A percentile compares a stretch with the other conserved stretches of the same genome.
phyloP scores from a whole-genome alignment of 2,888 invertebrate genomes.

The Ophion ellenae region DNA sequence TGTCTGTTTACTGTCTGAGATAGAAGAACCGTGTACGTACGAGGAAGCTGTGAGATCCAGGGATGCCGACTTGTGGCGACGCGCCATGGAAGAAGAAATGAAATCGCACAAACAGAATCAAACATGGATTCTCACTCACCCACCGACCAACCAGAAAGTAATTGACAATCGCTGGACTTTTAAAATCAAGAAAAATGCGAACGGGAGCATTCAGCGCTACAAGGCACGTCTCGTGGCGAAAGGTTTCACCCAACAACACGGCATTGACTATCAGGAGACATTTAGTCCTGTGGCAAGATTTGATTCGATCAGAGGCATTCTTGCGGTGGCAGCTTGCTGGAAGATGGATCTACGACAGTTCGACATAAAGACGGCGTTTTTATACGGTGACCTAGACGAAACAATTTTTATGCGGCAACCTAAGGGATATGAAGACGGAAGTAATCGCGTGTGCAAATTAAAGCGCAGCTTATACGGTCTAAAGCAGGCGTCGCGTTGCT shows the following conservation, averaged over 20 bases:
- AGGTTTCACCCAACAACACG: conserved; percentile 64
- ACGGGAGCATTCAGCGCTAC: conserved; percentile 41
- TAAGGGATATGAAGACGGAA: conserved; percentile 30
- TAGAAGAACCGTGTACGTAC: conserved; percentile 40
- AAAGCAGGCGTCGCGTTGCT: conserved; percentile 68
- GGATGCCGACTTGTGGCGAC: conserved; percentile 14
- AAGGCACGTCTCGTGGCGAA: conserved; percentile 71
- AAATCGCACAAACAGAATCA: conserved; percentile 42
- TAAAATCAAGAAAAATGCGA: conserved; percentile 64
- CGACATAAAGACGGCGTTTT: no score
- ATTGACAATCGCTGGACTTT: conserved; percentile 67
- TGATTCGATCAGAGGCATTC: conserved; percentile 67
- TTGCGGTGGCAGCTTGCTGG: conserved; percentile 13
- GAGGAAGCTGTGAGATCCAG: conserved; percentile 32
- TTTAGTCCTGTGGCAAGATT: conserved; percentile 74
- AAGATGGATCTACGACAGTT: conserved; percentile 9
- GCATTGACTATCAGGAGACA: conserved; percentile 74
- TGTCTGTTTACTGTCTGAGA: neutral
- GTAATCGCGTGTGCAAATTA: conserved; percentile 62
- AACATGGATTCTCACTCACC: conserved; percentile 44
- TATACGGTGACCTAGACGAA: conserved; percentile 49
- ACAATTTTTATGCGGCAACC: conserved; percentile 67
- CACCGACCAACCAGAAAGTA: conserved; percentile 44
- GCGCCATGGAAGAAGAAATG: conserved; percentile 52
- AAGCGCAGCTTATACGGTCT: conserved; percentile 74